A percentile compares a stretch with the other conserved stretches of the same genome.
phyloP scores from a whole-genome alignment of 2,113 vertebrate species.

The Mohoua ochrocephala region DNA sequence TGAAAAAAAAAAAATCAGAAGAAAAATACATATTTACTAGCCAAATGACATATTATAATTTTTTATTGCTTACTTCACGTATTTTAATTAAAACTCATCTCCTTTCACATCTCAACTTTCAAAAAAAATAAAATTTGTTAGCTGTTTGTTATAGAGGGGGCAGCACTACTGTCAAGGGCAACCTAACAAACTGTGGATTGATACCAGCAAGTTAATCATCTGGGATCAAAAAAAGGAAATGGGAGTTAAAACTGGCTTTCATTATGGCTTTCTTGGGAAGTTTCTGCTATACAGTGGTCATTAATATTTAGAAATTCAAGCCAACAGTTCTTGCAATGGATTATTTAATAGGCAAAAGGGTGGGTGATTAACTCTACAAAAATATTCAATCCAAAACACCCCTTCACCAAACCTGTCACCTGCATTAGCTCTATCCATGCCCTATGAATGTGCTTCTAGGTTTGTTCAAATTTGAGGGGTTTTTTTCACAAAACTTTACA shows the following conservation, averaged over 20 bases:
- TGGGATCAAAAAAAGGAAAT: background rate
- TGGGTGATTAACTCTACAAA: background rate
- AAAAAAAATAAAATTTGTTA: background rate
- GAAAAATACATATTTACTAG: background rate
- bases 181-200: background rate
- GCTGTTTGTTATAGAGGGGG: background rate
- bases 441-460: background rate
- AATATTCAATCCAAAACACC: background rate
- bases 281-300: background rate
- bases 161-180: background rate
- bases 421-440: background rate
- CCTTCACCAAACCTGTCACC: background rate
- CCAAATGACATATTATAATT: background rate
- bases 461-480: background rate
- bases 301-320: background rate
- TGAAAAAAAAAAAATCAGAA: background rate
- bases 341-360: background rate
- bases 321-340: background rate
- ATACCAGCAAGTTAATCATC: background rate
- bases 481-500: background rate
- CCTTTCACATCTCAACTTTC: background rate
- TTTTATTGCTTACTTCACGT: slow-evolving; percentile 17
- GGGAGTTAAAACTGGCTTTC: background rate
- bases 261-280: background rate
- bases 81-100: background rate